A percentile compares a stretch with the other conserved stretches of the same genome.
Evolutionary conservation across 1,140 invertebrate species (phyloP).

Genomic region (Drosophila seguyi): DNA sequence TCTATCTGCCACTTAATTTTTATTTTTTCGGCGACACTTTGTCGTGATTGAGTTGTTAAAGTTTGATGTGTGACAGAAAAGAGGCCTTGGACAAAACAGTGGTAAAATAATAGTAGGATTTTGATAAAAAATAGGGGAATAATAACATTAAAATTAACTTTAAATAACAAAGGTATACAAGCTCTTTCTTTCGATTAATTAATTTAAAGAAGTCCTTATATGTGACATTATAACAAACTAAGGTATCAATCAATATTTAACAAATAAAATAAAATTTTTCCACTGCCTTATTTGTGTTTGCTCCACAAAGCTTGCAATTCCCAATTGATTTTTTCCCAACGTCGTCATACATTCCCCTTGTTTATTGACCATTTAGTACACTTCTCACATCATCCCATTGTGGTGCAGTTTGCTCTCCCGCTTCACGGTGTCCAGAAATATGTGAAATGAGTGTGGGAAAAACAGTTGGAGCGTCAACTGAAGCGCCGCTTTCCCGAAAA

Average conservation of each 20-base stretch:
- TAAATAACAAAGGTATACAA: no score
- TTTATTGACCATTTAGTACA: conserved; percentile 51
- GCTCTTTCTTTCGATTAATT: neutral
- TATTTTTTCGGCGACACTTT: conserved; percentile 51
- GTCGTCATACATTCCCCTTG: conserved; percentile 4
- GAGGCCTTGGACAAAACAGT: neutral
- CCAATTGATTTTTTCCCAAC: conserved; percentile 8
- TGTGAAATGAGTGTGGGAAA: conserved; percentile 79
- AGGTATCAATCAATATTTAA: neutral
- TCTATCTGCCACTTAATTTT: conserved; percentile 2
- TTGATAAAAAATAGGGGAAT: no score
- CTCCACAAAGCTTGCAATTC: neutral
- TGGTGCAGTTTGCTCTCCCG: conserved; percentile 18
- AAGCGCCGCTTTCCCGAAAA: conserved; percentile 44
- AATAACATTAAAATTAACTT: no score
- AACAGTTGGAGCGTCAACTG: conserved; percentile 79
- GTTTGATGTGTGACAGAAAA: conserved; percentile 25
- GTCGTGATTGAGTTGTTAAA: conserved; percentile 61
- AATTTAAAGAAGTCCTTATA: no score
- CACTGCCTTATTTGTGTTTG: neutral
- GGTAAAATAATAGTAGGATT: neutral
- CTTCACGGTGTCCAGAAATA: conserved; percentile 55
- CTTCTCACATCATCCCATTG: conserved; percentile 41
- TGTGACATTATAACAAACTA: neutral
- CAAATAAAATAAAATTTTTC: neutral